Evolutionary conservation across 2,888 invertebrate species (phyloP), one percentile per base, ranked within the genome.

Genomic region (Nebria salina): DNA sequence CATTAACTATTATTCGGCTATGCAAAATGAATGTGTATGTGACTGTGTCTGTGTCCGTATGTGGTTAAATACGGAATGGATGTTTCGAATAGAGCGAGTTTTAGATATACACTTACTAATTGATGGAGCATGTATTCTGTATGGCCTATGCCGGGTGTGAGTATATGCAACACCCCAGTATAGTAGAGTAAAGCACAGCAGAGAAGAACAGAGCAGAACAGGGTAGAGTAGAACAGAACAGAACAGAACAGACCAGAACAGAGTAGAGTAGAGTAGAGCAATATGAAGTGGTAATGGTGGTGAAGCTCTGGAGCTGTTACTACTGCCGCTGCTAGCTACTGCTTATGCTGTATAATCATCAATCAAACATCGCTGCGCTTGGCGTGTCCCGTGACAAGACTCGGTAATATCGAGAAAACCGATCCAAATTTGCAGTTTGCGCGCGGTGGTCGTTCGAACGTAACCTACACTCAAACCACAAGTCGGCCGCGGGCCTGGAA

Each of bases 361-460:
- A 85, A 86, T 85, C 85, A 86, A 85, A 83, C 77, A 80, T 82
- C 82, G 83, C 85, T 85, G 85, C 83, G 84, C 83, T 82, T 85
- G 86, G 85, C 85, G 83, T 81, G 83, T 83, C 83, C 82, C 84
- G 83, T 84, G 86, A 86, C 84, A 85, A 84, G 84, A 86, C 84
- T 84, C 83, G 84, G 83, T 84, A 84, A 85, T 84, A 85, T 83
- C 83, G 83, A 84, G 80, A 80, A 82, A 83, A 82, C 81, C 76
- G 76, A 79, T 76, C 76, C 72, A 76, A 82, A 82, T 78, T 80
- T 82, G 76, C 74, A 75, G 77, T 82, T 80, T 68, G 15, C 25
- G 25, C 68, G 25, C 68, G 68, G 13, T 68, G 15, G 15, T 68
- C 25, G 68, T 15, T 68, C 20, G 68, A 68, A 68, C 68, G 68